Conservation (phyloP, 2,797 vertebrate genomes). For the Hemibagrus guttatus region DNA sequence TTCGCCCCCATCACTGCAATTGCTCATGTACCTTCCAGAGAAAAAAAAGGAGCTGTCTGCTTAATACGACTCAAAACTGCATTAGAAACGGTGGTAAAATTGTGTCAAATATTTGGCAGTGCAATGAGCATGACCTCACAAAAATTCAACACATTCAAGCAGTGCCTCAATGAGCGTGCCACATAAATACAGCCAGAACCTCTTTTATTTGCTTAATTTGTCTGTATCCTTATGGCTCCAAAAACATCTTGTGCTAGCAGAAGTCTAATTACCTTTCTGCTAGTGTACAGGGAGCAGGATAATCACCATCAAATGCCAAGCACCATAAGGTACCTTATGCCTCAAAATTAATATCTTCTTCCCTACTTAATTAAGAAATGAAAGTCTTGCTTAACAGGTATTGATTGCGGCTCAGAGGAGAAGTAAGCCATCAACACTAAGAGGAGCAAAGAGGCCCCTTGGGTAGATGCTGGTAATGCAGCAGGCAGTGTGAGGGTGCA, state of each 20-base stretch:
- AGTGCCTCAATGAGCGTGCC: background rate
- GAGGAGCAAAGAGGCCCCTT: conserved; percentile 60
- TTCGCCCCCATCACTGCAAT: conserved; percentile 43
- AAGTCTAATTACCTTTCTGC: conserved; percentile 78
- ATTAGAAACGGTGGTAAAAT: conserved; percentile 22
- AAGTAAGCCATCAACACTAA: conserved; percentile 67
- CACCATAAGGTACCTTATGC: conserved; percentile 78
- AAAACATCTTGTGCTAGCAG: conserved; percentile 78
- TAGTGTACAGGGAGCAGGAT: conserved; percentile 73
- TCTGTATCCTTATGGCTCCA: conserved; percentile 69
- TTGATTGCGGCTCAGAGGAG: conserved; percentile 75
- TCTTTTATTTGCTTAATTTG: conserved; percentile 48
- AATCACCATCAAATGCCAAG: conserved; percentile 81
- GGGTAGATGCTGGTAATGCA: conserved; percentile 46
- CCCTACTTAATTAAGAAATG: conserved; percentile 79
- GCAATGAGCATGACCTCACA: conserved; percentile 28
- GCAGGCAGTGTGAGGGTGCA: conserved; percentile 22
- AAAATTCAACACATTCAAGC: background rate
- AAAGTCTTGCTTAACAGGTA: conserved; percentile 77
- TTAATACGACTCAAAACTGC: conserved; percentile 37
- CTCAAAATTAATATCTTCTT: conserved; percentile 75
- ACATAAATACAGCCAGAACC: conserved; percentile 18
- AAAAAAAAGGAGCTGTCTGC: background rate
- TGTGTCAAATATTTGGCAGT: conserved; percentile 39
- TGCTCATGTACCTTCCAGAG: conserved; percentile 30